phyloP scores from a whole-genome alignment of 2,888 invertebrate genomes.

The Orgyia antiqua region DNA sequence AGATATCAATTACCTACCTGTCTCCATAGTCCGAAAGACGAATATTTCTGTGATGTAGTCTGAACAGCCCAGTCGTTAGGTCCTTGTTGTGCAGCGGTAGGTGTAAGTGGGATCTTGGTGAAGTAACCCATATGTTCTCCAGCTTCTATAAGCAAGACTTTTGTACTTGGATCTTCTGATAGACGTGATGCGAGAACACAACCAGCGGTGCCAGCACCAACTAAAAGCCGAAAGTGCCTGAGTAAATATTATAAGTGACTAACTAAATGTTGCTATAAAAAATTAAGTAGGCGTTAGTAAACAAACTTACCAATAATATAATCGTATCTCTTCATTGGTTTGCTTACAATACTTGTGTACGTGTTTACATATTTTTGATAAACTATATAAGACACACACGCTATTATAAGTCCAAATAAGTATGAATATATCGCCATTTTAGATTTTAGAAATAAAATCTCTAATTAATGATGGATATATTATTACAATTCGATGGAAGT shows the following conservation, averaged over 20 bases:
- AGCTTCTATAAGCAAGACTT: slow-evolving; percentile 83
- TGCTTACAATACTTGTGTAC: slow-evolving; percentile 48
- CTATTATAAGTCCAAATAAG: slow-evolving; percentile 44
- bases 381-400: slow-evolving; percentile 50
- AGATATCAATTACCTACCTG: too few species aligned
- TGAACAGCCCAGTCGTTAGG: slow-evolving; percentile 83
- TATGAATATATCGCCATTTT: slow-evolving; percentile 51
- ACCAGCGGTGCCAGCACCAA: slow-evolving; percentile 85
- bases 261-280: slow-evolving; percentile 1
- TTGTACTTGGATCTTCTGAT: slow-evolving; percentile 72
- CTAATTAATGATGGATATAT: background rate
- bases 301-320: slow-evolving; percentile 61
- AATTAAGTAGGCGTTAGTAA: slow-evolving; percentile 2
- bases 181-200: slow-evolving; percentile 83
- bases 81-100: slow-evolving; percentile 83
- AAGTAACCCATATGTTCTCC: slow-evolving; percentile 83
- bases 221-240: slow-evolving; percentile 42
- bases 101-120: slow-evolving; percentile 80
- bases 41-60: slow-evolving; percentile 80
- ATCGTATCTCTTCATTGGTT: slow-evolving; percentile 60
- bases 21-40: slow-evolving; percentile 80
- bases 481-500: background rate
- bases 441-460: too few species aligned
- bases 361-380: slow-evolving; percentile 52
- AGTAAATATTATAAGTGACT: background rate